Evolutionary conservation across 92 coral and sea anemone genomes (phyloP), one percentile per base, ranked within the genome.

Genomic region (Montipora capitata): DNA sequence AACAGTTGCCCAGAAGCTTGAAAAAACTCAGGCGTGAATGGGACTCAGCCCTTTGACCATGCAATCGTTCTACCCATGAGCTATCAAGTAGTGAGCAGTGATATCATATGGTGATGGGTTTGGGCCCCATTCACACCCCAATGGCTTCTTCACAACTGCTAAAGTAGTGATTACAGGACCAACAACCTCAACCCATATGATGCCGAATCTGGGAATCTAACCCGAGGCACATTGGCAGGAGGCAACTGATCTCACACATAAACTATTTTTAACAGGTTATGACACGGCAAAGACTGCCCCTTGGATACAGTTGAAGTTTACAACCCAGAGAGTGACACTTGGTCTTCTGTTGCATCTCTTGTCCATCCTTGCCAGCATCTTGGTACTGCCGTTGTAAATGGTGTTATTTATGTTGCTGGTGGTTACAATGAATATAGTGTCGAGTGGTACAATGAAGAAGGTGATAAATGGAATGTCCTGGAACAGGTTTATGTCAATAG

Each of bases 391-490:
- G 89, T 66, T 51, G 43, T 85, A 10, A 71, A 76, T 48, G 83
- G 89, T 0, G 63, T 62, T 35, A 14, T 85, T 62, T 85, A 45
- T 76, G 83, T 56, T 14, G 27, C 67, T 15, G 89, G 89, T 56
- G 89, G 89, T 40, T 51, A 16, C 17, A 51, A 76, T 76, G 89
- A 83, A 15, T 27, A 90, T 58, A 93, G 81, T 27, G 86, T 95
- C 14, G 98, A 95, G 52, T 95, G 87, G 71, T 95, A 85, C 81
- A 88, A 95, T 67, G 83, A 70, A 12, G 48, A 73, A 18, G 62
- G 79, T 15, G 76, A 85, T 74, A 81, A 87, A 78, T 95, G 98
- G 98, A 54, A 87, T 17, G 91, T 95, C 41, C 59, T 87, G 13
- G 68, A 87, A 74, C 93, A 93, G 27, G 89, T 68, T n/a, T 27